Evolutionary conservation across 2,113 vertebrate genomes (phyloP), one percentile per base, ranked within the genome.

Genomic region (Dascyllus trimaculatus): DNA sequence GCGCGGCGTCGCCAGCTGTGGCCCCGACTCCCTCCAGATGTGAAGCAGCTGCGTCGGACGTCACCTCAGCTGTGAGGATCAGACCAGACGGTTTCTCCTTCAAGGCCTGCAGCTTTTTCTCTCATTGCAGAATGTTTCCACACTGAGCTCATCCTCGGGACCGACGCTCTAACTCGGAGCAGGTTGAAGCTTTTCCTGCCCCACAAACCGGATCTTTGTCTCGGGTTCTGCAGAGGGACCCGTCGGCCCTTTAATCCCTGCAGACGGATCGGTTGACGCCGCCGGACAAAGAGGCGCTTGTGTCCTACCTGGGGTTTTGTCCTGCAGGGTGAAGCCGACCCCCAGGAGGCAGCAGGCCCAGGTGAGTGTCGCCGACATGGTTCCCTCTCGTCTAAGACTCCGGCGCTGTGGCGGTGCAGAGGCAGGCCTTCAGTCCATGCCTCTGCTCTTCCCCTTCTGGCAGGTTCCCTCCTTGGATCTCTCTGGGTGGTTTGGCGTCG

Each of bases 291-390:
- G 86, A 72, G 63, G 60, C 4, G 17, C 61, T 77, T 90, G 87
- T 91, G 71, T 86, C 89, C 13, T 70, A 93, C 93, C 93, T 89
- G 91, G 86, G 0, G 79, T 81, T 85, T 87, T 88, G 75, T 92
- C 72, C 86, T 80, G 86, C 2, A 56, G 24, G 51, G 87, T 22
- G 1, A 71, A 25, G 80, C 85, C 10, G 85, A 91, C 45, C 48
- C 86, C 82, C 26, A 93, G 77, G 3, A 92, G 81, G 62, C 92
- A 26, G 19, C 73, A 82, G 75, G 26, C 60, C 88, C 84, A 89
- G 81, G 87, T 86, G 67, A 61, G 58, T 77, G 57, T 78, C 24
- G 25, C 70, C 32, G 88, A 81, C 91, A 92, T 93, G 84, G 15
- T 79, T 67, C 51, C 43, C 52, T 59, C 80, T 76, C 65, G 69